Evolutionary conservation across 2,888 invertebrate species (phyloP), one percentile per base, ranked within the genome.

Genomic region (Nysson spinosus): DNA sequence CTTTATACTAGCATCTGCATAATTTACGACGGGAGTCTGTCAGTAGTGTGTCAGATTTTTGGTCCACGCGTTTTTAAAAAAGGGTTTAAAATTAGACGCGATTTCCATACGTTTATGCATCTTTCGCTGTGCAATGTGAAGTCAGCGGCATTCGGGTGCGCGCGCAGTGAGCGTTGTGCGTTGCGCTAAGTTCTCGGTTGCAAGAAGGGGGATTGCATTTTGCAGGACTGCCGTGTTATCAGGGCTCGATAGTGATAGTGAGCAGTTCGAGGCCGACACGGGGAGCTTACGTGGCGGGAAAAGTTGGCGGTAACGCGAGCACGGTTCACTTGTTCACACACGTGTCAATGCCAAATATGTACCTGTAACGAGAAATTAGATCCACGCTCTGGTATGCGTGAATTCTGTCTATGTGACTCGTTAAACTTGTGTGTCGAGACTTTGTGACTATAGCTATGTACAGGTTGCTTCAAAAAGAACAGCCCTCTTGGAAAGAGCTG

Each of bases 301-400:
- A 69, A 63, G 61, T 65, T 39, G 42, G 9, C 32, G 55, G 52
- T 56, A 47, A 52, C 26, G 55, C 50, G 42, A 44, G 14, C 56
- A 46, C 44, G 51, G 51, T 51, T 72, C 67, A 63, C 68, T 69
- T 62, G 71, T 73, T 68, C 61, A 64, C 67, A 69, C 74, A 74
- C 71, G 76, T 78, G 72, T 73, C 78, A 71, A 79, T 77, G 74
- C 66, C 68, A 69, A 73, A 71, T 72, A 62, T 50, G 76, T 68
- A 42, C 58, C 55, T 54, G 50, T 50, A 52, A 28, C 60, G 58
- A 66, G 70, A 68, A 71, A 77, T 63, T 66, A 43, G 58, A 69
- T 55, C 35, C 68, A 42, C 30, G 50, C n/a, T 19, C 0, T 3
- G 16, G 20, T 9, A 24, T 34, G 46, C 11, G 37, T 44, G 22